Evolutionary conservation across 2,888 invertebrate species (phyloP), one percentile per base, ranked within the genome.

Genomic region (Amphipyra tragopoginis): DNA sequence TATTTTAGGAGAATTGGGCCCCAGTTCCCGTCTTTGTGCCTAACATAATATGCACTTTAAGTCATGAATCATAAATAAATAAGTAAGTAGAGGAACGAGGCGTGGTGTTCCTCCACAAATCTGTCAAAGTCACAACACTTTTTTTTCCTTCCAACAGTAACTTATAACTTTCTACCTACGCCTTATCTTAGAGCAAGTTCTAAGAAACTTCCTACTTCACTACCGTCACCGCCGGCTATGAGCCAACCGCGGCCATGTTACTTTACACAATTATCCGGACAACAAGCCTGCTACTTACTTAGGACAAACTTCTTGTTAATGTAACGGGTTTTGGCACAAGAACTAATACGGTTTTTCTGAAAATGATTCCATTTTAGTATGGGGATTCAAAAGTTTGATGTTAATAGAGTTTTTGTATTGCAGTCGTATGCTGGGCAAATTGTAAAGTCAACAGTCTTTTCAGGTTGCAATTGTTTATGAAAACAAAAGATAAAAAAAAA

Each of bases 231-330:
- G 68, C 75, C 66, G 83, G 87, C 85, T 83, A 86, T 85, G 86
- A 89, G 85, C 84, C 82, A 84, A 82, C 62, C 47, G 84, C 86
- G 86, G 78, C 77, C 75, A 79, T 89, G 86, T 89, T 90, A 85
- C 88, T 87, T 80, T 84, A 86, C 84, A 85, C 85, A 90, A 88
- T 90, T 88, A 89, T 73, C 79, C 73, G 77, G 72, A 75, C 67
- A 74, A 76, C 63, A 51, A 60, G 55, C 51, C 42, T 42, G 15
- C 44, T 58, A 62, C 77, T 55, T 47, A 65, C 54, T 61, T 65
- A 54, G 53, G 29, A 52, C 49, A 15, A 78, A 71, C 47, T 62
- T 64, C 43, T 55, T 64, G 38, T 29, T 64, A 59, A 62, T 70
- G 63, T 59, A 65, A 44, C 34, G 50, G 36, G 63, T 75, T 74